Base-by-base conservation (phyloP, 2,113 vertebrate species). In the Amblyopsis rosae region DNA sequence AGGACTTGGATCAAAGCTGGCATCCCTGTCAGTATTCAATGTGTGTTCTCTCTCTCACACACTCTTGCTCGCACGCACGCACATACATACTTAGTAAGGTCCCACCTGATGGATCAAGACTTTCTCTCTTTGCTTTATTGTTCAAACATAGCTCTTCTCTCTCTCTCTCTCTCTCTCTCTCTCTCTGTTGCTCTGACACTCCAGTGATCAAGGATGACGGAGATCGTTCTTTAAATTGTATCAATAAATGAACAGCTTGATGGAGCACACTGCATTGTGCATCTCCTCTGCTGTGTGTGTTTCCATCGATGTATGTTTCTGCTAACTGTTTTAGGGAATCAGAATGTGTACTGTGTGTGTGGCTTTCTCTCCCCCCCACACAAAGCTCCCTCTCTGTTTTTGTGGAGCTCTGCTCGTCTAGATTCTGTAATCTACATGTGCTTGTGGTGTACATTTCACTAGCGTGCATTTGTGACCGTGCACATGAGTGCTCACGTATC, bases 171-270 rank as follows among this genome's bases (percentile, higher is more conserved):
- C 26, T 26, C 26, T 26, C 19, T 19, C 26, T 3, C 26, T 26
- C 26, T 1, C 19, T 2, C 26, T 26, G 26, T 26, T 26, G 26
- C 26, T 26, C 26, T 26, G 26, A 26, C 26, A 26, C 26, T 26
- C 26, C 26, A 26, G 26, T 26, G 26, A 19, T 19, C 19, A 19
- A 19, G 19, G 19, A 26, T 26, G 26, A 26, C 26, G 26, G 26
- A 26, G 26, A 26, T 1, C 26, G 1, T 26, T 26, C 26, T 26
- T 26, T 26, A 26, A 26, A 26, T 26, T 1, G n/a, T 80, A 80
- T 84, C 69, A 83, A 86, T 87, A 84, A 84, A 74, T 84, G 81
- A 87, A 73, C 0, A 0, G 12, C 47, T 73, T 4, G 71, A 70
- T 76, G 76, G 65, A 66, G 72, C 63, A 67, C 49, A 15, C 32